Conservation (phyloP, 2,113 vertebrate genomes). For the Mobula birostris region DNA sequence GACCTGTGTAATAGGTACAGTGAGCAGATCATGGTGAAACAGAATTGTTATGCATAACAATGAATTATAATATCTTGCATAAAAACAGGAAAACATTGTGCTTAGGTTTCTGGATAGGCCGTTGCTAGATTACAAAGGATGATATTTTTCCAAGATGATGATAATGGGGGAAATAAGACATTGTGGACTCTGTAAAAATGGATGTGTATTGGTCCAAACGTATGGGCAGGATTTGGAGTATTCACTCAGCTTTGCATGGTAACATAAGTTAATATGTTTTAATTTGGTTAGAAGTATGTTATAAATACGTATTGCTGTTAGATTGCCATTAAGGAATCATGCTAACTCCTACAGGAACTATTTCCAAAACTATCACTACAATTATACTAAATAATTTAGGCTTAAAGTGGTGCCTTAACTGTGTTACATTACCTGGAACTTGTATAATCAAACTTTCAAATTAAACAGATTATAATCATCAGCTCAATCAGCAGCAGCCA, state of each 20-base stretch:
- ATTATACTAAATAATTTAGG: not conserved
- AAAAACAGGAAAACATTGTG: not conserved
- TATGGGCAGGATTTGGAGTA: too few species aligned
- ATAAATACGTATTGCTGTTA: not conserved
- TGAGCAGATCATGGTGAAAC: not conserved
- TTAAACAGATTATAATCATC: not conserved
- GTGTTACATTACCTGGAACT: not conserved
- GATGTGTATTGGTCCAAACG: too few species aligned
- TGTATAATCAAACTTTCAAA: not conserved
- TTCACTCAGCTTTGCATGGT: not conserved
- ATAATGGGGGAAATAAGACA: too few species aligned
- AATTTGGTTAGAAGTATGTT: not conserved
- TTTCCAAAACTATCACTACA: not conserved
- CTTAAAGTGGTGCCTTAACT: not conserved
- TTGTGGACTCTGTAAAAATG: too few species aligned
- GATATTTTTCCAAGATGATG: not conserved
- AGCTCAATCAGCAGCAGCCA: not conserved
- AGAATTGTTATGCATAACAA: not conserved
- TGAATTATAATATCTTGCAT: not conserved
- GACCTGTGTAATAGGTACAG: not conserved
- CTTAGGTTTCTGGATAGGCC: not conserved
- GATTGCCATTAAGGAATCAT: not conserved
- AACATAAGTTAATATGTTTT: not conserved
- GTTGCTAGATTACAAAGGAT: not conserved
- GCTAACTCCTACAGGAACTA: not conserved